Evolutionary conservation across 2,888 invertebrate genomes (phyloP).

Genomic region (Drosophila rubida): DNA sequence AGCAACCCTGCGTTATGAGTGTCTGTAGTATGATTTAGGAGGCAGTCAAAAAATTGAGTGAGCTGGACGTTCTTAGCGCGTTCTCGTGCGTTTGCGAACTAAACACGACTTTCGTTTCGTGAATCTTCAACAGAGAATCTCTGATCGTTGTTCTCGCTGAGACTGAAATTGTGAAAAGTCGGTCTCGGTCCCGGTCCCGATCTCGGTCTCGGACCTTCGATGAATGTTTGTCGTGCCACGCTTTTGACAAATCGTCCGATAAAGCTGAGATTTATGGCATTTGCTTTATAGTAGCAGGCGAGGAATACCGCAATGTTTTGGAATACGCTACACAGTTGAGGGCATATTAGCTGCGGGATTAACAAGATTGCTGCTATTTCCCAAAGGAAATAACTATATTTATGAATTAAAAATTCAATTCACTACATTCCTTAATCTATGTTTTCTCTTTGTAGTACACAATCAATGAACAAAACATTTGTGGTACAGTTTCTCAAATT

Average conservation of each 20-base stretch:
- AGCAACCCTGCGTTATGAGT: conserved; percentile 1
- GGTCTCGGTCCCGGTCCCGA: conserved; percentile 32
- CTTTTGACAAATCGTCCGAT: conserved; percentile 79
- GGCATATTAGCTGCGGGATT: conserved; percentile 16
- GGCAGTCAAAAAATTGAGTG: background rate
- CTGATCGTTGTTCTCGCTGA: conserved; percentile 22
- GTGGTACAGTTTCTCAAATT: background rate
- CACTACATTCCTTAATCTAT: no score
- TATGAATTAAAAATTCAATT: background rate
- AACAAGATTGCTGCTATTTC: no score
- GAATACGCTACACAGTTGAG: background rate
- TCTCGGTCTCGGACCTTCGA: conserved; percentile 25
- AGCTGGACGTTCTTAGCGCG: conserved; percentile 33
- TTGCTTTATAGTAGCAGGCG: conserved; percentile 17
- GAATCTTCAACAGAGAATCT: conserved; percentile 23
- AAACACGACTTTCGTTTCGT: conserved; percentile 36
- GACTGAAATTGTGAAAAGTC: conserved; percentile 33
- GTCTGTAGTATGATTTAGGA: conserved; percentile 14
- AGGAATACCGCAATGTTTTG: conserved; percentile 35
- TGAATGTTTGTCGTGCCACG: conserved; percentile 55
- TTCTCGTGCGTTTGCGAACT: conserved; percentile 51
- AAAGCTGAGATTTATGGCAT: conserved; percentile 71
- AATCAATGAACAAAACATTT: no score
- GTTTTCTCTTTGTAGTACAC: no score
- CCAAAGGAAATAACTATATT: no score